phyloP scores from a whole-genome alignment of 2,888 invertebrate species.

The Chironomus riparius region DNA sequence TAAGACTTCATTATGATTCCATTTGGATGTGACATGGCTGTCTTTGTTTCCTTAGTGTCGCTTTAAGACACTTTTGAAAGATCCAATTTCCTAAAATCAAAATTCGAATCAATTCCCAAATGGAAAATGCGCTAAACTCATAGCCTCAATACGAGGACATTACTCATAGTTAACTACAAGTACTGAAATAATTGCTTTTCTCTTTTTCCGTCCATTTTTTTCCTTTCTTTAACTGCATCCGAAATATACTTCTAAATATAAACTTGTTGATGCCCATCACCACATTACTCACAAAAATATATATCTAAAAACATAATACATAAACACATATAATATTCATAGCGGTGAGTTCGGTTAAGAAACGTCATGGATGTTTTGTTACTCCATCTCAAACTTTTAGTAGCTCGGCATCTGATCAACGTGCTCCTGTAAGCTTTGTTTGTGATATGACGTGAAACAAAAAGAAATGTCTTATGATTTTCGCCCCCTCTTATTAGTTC shows the following conservation, averaged over 20 bases:
- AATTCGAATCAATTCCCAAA: too few species aligned
- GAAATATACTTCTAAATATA: not conserved
- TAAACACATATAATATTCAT: not conserved
- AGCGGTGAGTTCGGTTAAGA: conserved; percentile 71
- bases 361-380: conserved; percentile 27
- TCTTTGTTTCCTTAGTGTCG: too few species aligned
- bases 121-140: too few species aligned
- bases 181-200: not conserved
- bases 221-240: not conserved
- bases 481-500: not conserved
- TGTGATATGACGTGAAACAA: conserved; percentile 28
- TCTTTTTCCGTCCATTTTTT: not conserved
- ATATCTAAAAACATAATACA: not conserved
- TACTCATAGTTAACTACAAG: not conserved
- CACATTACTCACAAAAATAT: not conserved
- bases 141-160: too few species aligned
- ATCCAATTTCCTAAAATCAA: too few species aligned
- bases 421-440: conserved; percentile 38
- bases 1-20: too few species aligned
- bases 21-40: too few species aligned
- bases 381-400: conserved; percentile 27
- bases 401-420: conserved; percentile 30
- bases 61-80: too few species aligned
- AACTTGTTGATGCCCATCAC: not conserved
- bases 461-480: not conserved